phyloP scores from a whole-genome alignment of 2,888 invertebrate species.

The Gymnosoma rotundatum region DNA sequence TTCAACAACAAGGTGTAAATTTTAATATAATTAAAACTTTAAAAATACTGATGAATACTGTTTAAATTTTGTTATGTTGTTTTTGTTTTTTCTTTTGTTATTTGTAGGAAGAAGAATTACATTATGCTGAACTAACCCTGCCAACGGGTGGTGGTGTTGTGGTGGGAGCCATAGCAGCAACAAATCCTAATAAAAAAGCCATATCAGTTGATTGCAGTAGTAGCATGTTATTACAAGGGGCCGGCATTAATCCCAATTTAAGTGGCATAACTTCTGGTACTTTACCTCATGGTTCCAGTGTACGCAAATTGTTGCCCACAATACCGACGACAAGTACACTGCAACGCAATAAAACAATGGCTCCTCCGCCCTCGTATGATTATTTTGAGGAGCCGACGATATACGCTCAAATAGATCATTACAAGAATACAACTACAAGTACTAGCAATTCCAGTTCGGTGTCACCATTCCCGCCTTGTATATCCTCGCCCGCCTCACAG shows the following conservation, averaged over 20 bases:
- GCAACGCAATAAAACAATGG: conserved; percentile 78
- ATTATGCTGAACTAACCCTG: conserved; percentile 81
- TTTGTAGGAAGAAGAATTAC: conserved; percentile 80
- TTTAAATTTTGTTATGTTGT: conserved; percentile 2
- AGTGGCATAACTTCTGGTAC: conserved; percentile 72
- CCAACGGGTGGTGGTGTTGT: conserved; percentile 73
- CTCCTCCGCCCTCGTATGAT: conserved; percentile 81
- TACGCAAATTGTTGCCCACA: conserved; percentile 79
- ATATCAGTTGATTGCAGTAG: conserved; percentile 75
- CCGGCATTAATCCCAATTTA: conserved; percentile 71
- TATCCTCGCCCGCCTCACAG: conserved; percentile 82
- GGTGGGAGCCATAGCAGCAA: conserved; percentile 50
- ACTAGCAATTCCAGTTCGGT: conserved; percentile 74
- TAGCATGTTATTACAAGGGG: conserved; percentile 73
- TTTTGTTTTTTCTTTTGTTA: background rate
- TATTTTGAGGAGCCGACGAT: conserved; percentile 86
- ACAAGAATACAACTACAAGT: conserved; percentile 78
- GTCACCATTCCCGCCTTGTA: conserved; percentile 82
- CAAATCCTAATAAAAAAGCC: conserved; percentile 74
- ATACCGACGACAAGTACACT: conserved; percentile 79
- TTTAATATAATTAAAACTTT: conserved; percentile 45
- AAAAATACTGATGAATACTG: conserved; percentile 48
- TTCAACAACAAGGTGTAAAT: conserved; percentile 42
- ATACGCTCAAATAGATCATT: conserved; percentile 89
- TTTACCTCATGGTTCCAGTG: conserved; percentile 78